Evolutionary conservation across 2,113 vertebrate genomes (phyloP).

Genomic region (Scomber japonicus): DNA sequence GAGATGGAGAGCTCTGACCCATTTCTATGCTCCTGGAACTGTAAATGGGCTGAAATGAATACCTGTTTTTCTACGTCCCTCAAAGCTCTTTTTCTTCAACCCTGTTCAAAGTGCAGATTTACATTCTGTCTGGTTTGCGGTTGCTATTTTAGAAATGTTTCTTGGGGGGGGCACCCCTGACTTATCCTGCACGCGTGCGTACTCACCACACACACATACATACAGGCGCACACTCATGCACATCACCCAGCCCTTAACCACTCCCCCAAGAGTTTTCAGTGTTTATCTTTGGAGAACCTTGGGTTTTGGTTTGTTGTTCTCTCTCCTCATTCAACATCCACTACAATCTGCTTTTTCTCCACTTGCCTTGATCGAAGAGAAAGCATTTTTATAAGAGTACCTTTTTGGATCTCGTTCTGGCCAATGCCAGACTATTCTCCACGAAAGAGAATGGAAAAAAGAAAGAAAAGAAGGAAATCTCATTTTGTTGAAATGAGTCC

Average conservation of each 20-base stretch:
- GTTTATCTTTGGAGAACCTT: constrained; percentile 78
- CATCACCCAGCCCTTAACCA: constrained; percentile 47
- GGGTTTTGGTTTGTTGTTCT: constrained; percentile 77
- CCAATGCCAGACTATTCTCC: constrained; percentile 27
- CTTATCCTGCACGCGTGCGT: constrained; percentile 31
- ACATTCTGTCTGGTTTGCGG: constrained; percentile 85
- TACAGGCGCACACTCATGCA: constrained; percentile 14
- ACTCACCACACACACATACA: constrained; percentile 16
- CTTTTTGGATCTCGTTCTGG: constrained; percentile 32
- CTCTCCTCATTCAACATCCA: constrained; percentile 71
- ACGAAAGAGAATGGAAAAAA: constrained; percentile 21
- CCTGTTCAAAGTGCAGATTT: constrained; percentile 82
- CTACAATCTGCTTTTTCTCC: constrained; percentile 71
- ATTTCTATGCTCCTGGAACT: constrained; percentile 74
- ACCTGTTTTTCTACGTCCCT: constrained; percentile 79
- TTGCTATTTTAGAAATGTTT: constrained; percentile 82
- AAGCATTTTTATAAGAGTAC: constrained; percentile 34
- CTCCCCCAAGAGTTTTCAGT: constrained; percentile 67
- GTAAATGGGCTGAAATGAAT: constrained; percentile 81
- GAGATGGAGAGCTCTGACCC: constrained; percentile 72
- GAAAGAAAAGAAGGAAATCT: constrained; percentile 5
- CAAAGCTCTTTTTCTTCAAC: constrained; percentile 73
- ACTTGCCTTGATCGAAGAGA: constrained; percentile 62
- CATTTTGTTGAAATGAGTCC: constrained; percentile 20
- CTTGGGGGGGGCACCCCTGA: constrained; percentile 47